A percentile compares a stretch with the other conserved stretches of the same genome.
These are phyloP conservation scores for Hydrotaea diabolus DNA, from an alignment of 2,888 invertebrate species.

Conservation along the genomic window DNA sequence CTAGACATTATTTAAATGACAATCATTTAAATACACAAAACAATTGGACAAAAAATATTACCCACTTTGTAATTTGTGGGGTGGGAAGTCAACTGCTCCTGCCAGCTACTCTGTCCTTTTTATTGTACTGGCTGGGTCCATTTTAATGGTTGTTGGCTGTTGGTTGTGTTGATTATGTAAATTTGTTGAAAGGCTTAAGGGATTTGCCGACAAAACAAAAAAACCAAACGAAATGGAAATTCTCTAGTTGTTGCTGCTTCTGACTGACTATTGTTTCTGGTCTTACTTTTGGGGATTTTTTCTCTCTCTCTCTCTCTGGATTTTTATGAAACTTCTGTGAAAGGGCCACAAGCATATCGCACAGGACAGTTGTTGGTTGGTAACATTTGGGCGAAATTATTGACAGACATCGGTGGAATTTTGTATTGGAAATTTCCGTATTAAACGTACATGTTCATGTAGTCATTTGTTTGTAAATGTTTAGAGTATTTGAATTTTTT, in stretches of 20 bases:
- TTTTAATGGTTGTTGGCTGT: background rate
- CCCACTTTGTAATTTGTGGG: conserved; percentile 20
- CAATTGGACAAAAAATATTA: conserved; percentile 26
- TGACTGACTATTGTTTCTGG: background rate
- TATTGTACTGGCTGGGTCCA: background rate
- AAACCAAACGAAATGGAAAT: too few relatives aligned
- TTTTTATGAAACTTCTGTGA: background rate
- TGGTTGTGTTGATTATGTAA: conserved; percentile 36
- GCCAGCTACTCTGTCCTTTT: background rate
- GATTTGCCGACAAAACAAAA: conserved; percentile 20
- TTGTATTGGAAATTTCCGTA: background rate
- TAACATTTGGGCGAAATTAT: background rate
- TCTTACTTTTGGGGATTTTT: background rate
- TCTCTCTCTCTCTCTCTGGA: background rate
- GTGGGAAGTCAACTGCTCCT: background rate
- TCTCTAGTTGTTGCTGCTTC: background rate
- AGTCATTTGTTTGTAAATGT: background rate
- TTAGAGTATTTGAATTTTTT: background rate
- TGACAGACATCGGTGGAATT: background rate
- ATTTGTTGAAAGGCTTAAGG: conserved; percentile 47
- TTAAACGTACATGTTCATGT: background rate
- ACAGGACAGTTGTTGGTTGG: background rate
- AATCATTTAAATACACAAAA: conserved; percentile 41
- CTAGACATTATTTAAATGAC: conserved; percentile 23
- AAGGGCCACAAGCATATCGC: background rate